Conservation (phyloP, 2,797 vertebrate species). For the Enteromius viviparus region DNA sequence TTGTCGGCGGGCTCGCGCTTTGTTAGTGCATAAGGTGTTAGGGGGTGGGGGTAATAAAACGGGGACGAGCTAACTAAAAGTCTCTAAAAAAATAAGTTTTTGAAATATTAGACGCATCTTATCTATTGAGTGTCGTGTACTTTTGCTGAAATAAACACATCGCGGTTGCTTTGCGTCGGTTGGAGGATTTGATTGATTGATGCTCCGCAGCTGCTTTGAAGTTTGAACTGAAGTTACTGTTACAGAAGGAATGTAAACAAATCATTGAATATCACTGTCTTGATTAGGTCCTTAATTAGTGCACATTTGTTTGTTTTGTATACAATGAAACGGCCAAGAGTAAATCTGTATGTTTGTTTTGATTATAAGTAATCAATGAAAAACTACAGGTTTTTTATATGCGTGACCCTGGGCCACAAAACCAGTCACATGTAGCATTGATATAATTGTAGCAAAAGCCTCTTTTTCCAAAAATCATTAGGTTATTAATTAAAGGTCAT, state of each 20-base stretch:
- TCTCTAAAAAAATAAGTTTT: neutral
- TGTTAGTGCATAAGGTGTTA: slow-evolving; percentile 52
- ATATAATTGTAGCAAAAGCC: neutral
- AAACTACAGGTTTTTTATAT: neutral
- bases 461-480: neutral
- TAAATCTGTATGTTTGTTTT: neutral
- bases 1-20: slow-evolving; percentile 55
- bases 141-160: slow-evolving; percentile 35
- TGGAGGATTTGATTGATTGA: slow-evolving; percentile 31
- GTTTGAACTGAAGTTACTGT: slow-evolving; percentile 13
- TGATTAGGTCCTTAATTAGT: neutral
- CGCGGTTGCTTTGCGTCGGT: slow-evolving; percentile 17
- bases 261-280: neutral
- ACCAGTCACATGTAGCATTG: neutral
- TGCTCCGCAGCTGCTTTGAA: slow-evolving; percentile 16
- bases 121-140: neutral
- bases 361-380: neutral
- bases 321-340: neutral
- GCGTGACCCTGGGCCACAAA: neutral
- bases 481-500: neutral
- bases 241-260: slow-evolving; percentile 30
- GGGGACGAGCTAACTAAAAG: slow-evolving; percentile 32
- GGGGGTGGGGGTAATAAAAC: neutral
- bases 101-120: neutral
- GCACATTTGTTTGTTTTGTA: neutral